phyloP scores from a whole-genome alignment of 2,797 vertebrate species.

The Fistularia tabacaria region DNA sequence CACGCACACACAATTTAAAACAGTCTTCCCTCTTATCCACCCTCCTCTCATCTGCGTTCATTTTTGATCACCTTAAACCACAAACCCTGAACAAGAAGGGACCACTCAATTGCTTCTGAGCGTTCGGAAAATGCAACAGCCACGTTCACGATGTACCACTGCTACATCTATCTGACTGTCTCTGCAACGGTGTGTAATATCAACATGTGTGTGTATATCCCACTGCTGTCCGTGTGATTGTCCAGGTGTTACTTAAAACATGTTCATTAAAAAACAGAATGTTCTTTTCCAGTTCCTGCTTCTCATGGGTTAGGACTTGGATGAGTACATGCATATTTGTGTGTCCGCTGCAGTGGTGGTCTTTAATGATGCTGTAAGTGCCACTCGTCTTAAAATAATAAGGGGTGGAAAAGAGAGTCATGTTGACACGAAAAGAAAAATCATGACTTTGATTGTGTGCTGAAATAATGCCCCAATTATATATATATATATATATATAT shows the following conservation, averaged over 20 bases:
- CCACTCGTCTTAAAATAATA: no score
- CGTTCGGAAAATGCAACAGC: slow-evolving; percentile 24
- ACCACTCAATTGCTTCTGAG: slow-evolving; percentile 28
- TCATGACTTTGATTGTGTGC: no score
- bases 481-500: background rate
- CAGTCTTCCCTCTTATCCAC: slow-evolving; percentile 3
- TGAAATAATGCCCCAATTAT: no score
- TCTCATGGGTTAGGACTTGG: slow-evolving; percentile 42
- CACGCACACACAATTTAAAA: slow-evolving; percentile 5
- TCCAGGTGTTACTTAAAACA: slow-evolving; percentile 51
- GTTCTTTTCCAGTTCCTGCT: slow-evolving; percentile 64
- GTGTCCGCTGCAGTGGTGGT: slow-evolving; percentile 29
- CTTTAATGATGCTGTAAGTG: slow-evolving; percentile 37
- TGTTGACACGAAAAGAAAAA: no score
- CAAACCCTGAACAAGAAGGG: slow-evolving; percentile 41
- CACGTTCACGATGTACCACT: slow-evolving; percentile 6
- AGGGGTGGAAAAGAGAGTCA: no score
- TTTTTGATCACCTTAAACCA: slow-evolving; percentile 56
- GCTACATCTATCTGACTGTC: slow-evolving; percentile 6
- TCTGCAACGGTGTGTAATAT: slow-evolving; percentile 1
- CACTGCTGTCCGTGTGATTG: slow-evolving; percentile 9
- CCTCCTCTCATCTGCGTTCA: slow-evolving; percentile 34
- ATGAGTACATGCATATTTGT: background rate
- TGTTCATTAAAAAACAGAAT: slow-evolving; percentile 62
- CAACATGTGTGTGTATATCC: background rate